phyloP scores from a whole-genome alignment of 64 coral and sea anemone genomes.

The Hydrozoanthus tunicans region DNA sequence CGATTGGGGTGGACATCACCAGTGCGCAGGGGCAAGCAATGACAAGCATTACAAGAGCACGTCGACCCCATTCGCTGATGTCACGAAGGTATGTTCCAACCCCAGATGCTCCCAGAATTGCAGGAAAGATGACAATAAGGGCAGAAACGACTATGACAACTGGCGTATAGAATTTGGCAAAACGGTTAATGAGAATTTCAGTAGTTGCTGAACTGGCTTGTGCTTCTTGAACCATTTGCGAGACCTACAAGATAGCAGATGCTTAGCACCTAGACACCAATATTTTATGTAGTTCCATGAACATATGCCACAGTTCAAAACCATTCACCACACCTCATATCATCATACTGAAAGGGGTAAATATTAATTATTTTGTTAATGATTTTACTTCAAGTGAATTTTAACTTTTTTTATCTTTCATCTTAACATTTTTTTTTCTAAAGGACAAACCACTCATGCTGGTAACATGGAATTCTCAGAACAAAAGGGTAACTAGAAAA shows the following conservation, averaged over 20 bases:
- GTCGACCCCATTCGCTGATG: conserved; percentile 71
- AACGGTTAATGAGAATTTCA: conserved; percentile 87
- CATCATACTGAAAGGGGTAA: no score
- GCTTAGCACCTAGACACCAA: not conserved
- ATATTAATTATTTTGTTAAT: no score
- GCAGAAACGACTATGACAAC: conserved; percentile 68
- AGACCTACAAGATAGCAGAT: conserved; percentile 45
- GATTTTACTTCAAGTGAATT: no score
- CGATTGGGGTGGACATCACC: conserved; percentile 69
- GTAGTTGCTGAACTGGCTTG: conserved; percentile 79
- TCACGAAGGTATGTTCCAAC: conserved; percentile 79
- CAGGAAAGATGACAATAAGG: conserved; percentile 77
- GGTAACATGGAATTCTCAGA: no score
- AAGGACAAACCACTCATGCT: no score
- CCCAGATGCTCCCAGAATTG: conserved; percentile 79
- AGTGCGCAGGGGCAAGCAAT: conserved; percentile 67
- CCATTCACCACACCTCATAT: no score
- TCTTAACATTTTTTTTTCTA: no score
- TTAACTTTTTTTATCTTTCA: no score
- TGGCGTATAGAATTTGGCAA: conserved; percentile 94
- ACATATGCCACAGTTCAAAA: not conserved
- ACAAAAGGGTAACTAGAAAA: no score
- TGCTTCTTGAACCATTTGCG: conserved; percentile 93
- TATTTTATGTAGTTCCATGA: not conserved
- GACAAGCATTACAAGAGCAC: conserved; percentile 86